Base-by-base conservation (phyloP, 2,113 vertebrate genomes). In the Electrona antarctica region DNA sequence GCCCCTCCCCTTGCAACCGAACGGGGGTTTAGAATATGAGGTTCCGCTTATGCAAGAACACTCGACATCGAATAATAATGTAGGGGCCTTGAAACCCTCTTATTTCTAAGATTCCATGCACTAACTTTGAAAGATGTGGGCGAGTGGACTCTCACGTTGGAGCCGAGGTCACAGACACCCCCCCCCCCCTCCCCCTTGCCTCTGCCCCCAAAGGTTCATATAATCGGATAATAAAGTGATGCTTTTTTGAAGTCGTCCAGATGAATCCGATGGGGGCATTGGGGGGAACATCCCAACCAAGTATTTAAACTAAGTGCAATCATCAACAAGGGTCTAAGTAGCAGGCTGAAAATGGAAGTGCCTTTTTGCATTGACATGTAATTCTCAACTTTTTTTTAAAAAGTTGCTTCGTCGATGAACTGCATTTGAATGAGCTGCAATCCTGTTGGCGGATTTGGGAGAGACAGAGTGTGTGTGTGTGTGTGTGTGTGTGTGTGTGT, bases 21-120 rank as follows among this genome's bases (percentile, higher is more conserved):
- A 90, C 0, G 60, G 94, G 45, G 12, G 89, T 9, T 76, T 85
- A 0, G 95, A 96, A 73, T 95, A 91, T 0, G 94, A 96, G 60
- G 89, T 94, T n/a, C 94, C 93, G 0, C 90, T 96, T 68, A 95
- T 96, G 93, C 93, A 93, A 69, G 93, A 92, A 0, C 90, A 92
- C 0, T 93, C 90, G 10, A 79, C 93, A 12, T 87, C 92, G 71
- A 94, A 95, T 79, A 95, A 95, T 77, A 94, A 94, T 51, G 56
- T 90, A 50, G 78, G 92, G 0, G 89, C 92, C 1, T 57, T 89
- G 69, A 95, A 95, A 71, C 94, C 94, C 11, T 95, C 94, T n/a
- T 96, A 96, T 72, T 95, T 95, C 86, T 96, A 87, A 92, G 56
- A 78, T 61, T 54, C 46, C 67, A 13, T 47, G 50, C 21, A 62